Evolutionary conservation across 2,888 invertebrate species (phyloP), one percentile per base, ranked within the genome.

Genomic region (Minunthozetes semirufus): DNA sequence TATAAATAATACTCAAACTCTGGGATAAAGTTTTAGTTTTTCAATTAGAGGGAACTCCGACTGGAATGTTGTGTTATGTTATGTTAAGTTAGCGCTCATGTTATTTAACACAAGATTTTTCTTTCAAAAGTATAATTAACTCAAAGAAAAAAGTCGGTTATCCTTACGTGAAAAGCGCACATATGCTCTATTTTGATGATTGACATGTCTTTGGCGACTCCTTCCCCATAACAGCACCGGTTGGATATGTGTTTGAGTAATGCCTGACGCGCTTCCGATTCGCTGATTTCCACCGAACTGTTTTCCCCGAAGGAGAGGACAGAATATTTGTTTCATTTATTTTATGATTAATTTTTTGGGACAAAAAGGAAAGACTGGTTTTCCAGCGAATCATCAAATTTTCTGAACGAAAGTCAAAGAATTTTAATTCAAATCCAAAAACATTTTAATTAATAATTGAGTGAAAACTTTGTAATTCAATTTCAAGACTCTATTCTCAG

Each of bases 191-290:
- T 82, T 74, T 84, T 84, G n/a, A 81, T 82, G 72, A 85, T 82
- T 27, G 81, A 80, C 82, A 86, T 82, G 73, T 84, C 80, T 75
- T 82, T 80, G 5, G 85, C 86, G 15, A 85, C 84, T 9, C 82
- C 81, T 73, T 81, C 82, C 15, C 86, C 86, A 82, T 85, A 86
- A 80, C 86, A 86, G 79, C 85, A 86, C 79, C 84, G 82, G 63
- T 83, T 81, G 33, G 83, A 81, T n/a, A 84, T 84, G 79, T 82
- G 82, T 19, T 81, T 79, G 46, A 84, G 77, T 27, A 86, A 80
- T 0, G 85, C 85, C 48, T 83, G 81, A 74, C 84, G 80, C 0
- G 84, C 86, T 73, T 84, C 82, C 61, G 83, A 81, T 78, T 85
- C 85, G 17, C 81, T 81, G 33, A 84, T 80, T 19, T 80, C 77